Evolutionary conservation across 2,113 vertebrate species (phyloP), one percentile per base, ranked within the genome.

Genomic region (Calypte anna): DNA sequence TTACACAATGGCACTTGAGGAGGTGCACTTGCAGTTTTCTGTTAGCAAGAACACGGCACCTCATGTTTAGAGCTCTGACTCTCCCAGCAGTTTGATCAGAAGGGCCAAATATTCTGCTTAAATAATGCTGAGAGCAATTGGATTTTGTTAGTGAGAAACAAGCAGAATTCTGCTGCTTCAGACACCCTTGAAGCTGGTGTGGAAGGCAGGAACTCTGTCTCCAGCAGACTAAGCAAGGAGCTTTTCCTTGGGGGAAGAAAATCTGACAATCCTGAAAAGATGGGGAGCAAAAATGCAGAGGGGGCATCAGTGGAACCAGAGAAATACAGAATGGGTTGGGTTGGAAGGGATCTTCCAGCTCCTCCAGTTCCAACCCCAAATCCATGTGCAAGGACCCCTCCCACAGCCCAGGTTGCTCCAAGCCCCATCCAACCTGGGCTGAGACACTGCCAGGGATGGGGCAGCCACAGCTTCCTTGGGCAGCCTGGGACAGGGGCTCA

Each of bases 31-130:
- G 27, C 61, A 78, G 85, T 3, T 43, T 30, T 33, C 80, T 67
- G 9, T 14, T 17, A 15, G 40, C 5, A 2, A 77, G 12, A 86
- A 16, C 16, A 30, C 17, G 33, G 5, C 25, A 28, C 25, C 57
- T 50, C 53, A 11, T 0, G 0, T 33, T 50, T 4, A 40, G 17
- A 53, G 18, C 12, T 54, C 27, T 22, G 4, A 12, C 6, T 31
- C 44, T 53, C 24, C 80, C 58, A 57, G 14, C 3, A 4, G 11
- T 62, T 55, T 0, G 0, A 23, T 28, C 5, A 7, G 10, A 64
- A 36, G 27, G n/a, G 40, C 13, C 31, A 74, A 69, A 66, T 51
- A 61, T 7, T 51, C 50, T 40, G 21, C 22, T 55, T 58, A 69
- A 74, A 59, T 7, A 33, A 0, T 2, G 17, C 20, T 43, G 9